Conservation (phyloP, 2,797 vertebrate genomes). For the Poeciliopsis gracilis region DNA sequence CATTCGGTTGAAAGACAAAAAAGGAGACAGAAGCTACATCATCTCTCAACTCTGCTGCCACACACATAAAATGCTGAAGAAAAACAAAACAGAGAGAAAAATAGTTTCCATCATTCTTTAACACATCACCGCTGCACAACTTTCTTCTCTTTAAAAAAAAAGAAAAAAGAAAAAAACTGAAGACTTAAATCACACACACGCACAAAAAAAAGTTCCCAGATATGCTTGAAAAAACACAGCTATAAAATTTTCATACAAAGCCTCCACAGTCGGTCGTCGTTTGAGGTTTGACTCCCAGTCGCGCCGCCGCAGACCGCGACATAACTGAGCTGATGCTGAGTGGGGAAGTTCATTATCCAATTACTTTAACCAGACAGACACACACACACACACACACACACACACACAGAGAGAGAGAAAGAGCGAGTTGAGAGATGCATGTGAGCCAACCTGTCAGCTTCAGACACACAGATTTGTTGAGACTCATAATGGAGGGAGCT, state of each 20-base stretch:
- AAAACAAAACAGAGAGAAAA: conserved; percentile 23
- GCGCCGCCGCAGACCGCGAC: conserved; percentile 60
- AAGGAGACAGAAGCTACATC: conserved; percentile 58
- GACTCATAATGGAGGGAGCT: conserved; percentile 19
- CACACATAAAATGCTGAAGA: conserved; percentile 4
- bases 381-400: conserved; percentile 60
- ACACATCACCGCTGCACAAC: conserved; percentile 27
- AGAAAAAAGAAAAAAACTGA: conserved; percentile 11
- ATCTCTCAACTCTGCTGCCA: conserved; percentile 64
- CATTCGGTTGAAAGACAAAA: conserved; percentile 47
- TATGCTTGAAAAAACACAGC: conserved; percentile 56
- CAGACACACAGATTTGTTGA: conserved; percentile 20
- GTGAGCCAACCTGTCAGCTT: conserved; percentile 71
- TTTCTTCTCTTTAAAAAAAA: conserved; percentile 28
- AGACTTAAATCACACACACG: conserved; percentile 45
- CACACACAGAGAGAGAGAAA: conserved; percentile 48
- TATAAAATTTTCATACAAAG: conserved; percentile 78
- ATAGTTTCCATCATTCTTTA: conserved; percentile 22
- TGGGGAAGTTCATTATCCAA: conserved; percentile 72
- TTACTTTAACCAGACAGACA: conserved; percentile 64
- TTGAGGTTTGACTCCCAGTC: conserved; percentile 45
- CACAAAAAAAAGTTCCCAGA: conserved; percentile 6
- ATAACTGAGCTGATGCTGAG: conserved; percentile 67
- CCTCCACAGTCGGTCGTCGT: conserved; percentile 46
- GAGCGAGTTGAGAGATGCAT: conserved; percentile 63